Percentiles rank a stretch among this genome's conserved stretches.
Conservation (phyloP, 1,140 invertebrate genomes). For the Zaprionus inermis region DNA sequence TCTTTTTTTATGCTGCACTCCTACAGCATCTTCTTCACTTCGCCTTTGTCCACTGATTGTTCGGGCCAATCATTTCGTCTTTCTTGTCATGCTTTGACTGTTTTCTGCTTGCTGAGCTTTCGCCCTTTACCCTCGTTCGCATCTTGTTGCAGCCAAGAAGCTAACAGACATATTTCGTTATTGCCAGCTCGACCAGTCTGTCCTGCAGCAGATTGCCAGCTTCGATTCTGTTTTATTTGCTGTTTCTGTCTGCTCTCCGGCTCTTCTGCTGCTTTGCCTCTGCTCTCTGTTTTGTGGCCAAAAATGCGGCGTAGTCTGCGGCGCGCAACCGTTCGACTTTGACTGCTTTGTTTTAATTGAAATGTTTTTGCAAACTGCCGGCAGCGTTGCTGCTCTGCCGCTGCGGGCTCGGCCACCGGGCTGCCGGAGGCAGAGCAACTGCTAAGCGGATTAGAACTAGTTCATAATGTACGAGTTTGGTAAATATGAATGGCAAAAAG, state of each 20-base stretch:
- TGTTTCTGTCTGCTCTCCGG: not conserved
- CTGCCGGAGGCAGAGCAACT: not conserved
- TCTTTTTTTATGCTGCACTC: not conserved
- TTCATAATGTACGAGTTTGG: slow-evolving; percentile 68
- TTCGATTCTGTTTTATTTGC: slow-evolving; percentile 8
- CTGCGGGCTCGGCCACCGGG: slow-evolving; percentile 32
- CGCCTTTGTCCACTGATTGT: not conserved
- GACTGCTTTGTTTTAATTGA: slow-evolving; percentile 76
- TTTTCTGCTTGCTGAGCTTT: not conserved
- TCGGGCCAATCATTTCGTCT: slow-evolving; percentile 30
- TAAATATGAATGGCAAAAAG: slow-evolving; percentile 65
- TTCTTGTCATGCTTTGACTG: slow-evolving; percentile 26
- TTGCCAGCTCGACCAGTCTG: not conserved
- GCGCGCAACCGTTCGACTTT: slow-evolving; percentile 32
- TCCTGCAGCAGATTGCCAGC: slow-evolving; percentile 2
- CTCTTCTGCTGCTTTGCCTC: not conserved
- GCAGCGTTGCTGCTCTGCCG: slow-evolving; percentile 15
- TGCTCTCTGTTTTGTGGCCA: slow-evolving; percentile 20
- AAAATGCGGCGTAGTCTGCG: slow-evolving; percentile 24
- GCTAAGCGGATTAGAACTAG: slow-evolving; percentile 75
- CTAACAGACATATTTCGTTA: slow-evolving; percentile 33
- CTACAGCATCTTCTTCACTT: not conserved
- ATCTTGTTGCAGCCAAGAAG: slow-evolving; percentile 26
- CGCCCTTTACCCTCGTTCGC: slow-evolving; percentile 3
- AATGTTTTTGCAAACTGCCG: slow-evolving; percentile 67